A percentile compares a stretch with the other conserved stretches of the same genome.
Conservation (phyloP, 2,113 vertebrate species). For the Epinephelus moara region DNA sequence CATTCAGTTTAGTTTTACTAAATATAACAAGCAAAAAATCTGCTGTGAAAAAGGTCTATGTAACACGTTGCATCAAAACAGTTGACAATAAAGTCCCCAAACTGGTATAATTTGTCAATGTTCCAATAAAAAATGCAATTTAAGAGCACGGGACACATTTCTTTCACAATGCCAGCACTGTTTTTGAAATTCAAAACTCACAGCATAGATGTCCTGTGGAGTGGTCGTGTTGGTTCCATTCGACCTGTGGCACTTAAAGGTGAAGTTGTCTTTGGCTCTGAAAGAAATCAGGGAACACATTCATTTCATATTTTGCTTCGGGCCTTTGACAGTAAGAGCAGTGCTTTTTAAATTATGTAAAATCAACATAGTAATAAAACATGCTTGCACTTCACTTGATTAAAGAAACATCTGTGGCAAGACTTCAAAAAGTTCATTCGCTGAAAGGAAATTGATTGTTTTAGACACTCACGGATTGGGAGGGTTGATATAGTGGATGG, state of each 20-base stretch:
- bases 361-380: neutral
- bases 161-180: neutral
- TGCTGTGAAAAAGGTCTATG: neutral
- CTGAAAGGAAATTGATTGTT: neutral
- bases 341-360: neutral
- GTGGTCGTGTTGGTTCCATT: slow-evolving; percentile 99
- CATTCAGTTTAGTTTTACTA: neutral
- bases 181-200: slow-evolving; percentile 74
- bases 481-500: slow-evolving; percentile 99
- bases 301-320: neutral
- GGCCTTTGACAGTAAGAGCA: neutral
- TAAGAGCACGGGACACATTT: neutral
- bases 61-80: neutral
- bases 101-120: neutral
- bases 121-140: neutral
- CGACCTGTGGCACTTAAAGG: slow-evolving; percentile 98
- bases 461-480: slow-evolving; percentile 94
- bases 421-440: neutral
- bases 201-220: slow-evolving; percentile 98
- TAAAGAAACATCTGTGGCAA: neutral
- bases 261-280: slow-evolving; percentile 99
- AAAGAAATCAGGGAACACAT: slow-evolving; percentile 18
- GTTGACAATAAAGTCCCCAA: neutral
- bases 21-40: neutral
- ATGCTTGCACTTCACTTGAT: neutral